Base-by-base conservation (phyloP, 2,888 invertebrate genomes). In the Philopedon plagiatum region DNA sequence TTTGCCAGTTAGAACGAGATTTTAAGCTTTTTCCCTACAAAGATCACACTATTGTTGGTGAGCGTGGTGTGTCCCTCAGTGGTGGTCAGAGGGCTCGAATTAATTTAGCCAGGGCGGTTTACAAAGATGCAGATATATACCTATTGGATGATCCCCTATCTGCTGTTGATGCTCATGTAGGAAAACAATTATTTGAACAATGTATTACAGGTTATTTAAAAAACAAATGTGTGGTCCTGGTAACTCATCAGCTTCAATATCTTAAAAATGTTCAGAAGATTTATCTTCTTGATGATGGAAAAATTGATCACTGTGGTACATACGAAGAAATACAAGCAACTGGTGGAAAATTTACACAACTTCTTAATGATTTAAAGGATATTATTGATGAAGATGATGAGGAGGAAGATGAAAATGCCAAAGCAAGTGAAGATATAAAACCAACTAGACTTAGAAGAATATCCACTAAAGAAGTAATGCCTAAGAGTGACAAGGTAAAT, bases 141-240 rank as follows among this genome's bases (percentile, higher is more conserved):
- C 85, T 96, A 9, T 86, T 97, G 60, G 96, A 97, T 83, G 96
- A 97, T 86, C 96, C 96, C 0, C 86, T 97, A 18, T 93, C 94
- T 75, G 96, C 96, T 0, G 96, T 96, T 5, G 97, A 97, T 86
- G 90, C 95, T 0, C 93, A 94, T 82, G 96, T 96, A 1, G 94
- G 95, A 0, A 90, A 93, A 0, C 93, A 94, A 84, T 87, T 97
- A 77, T 96, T 96, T 85, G 94, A 95, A 81, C 89, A 92, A 80
- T 94, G 93, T 80, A 88, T 94, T 57, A 87, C 78, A 8, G 80
- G 88, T 3, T 90, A 90, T 78, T 85, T 95, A 75, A 86, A 88
- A 9, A 87, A 90, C 75, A 90, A 92, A 81, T 91, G 93, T 1
- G 85, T 91, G 15, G 88, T 95, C 46, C 87, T 94, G 21, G 92